Base-by-base conservation (phyloP, 2,113 vertebrate species). In the Cochlearius cochlearius region DNA sequence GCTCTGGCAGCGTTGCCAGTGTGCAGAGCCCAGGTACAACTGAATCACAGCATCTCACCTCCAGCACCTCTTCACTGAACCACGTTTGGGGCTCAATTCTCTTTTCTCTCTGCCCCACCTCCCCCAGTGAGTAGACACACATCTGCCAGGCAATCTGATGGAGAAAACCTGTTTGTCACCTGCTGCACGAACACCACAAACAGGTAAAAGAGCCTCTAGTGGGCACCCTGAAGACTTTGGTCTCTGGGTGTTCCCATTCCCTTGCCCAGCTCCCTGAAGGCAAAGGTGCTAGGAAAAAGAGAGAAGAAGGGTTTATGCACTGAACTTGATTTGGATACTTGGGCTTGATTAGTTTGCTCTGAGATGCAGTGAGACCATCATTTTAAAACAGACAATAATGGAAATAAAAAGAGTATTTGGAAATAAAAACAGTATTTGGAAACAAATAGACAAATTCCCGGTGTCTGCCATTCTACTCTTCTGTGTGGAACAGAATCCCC, bases 1-100 rank as follows among this genome's bases (percentile, higher is more conserved):
- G 1, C 16, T 45, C 59, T 10, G 14, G 14, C 3, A 59, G 8
- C 1, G 0, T 17, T 67, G 13, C 15, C 29, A 30, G 3, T 25
- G 6, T 19, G 49, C 73, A 78, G 58, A 75, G 29, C 18, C 11
- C 83, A 85, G 41, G 18, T 30, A 63, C 29, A 77, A 7, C 59
- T 62, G n/a, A 63, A 81, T 75, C 68, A 41, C 38, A 74, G 21
- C 66, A 68, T 55, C 62, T 72, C 43, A 49, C 45, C 55, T 73
- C 76, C 23, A 34, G 58, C 58, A 64, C 6, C 30, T 55, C 49
- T 47, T n/a, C 62, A 38, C 11, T 67, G 38, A 87, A 64, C 20
- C 14, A 7, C 62, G n/a, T 64, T 60, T 73, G 43, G 27, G n/a
- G 10, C 53, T 69, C 7, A 1, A 3, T 58, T 80, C 56, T 85